Conservation (phyloP, 2,888 invertebrate species). For the Tinea trinotella region DNA sequence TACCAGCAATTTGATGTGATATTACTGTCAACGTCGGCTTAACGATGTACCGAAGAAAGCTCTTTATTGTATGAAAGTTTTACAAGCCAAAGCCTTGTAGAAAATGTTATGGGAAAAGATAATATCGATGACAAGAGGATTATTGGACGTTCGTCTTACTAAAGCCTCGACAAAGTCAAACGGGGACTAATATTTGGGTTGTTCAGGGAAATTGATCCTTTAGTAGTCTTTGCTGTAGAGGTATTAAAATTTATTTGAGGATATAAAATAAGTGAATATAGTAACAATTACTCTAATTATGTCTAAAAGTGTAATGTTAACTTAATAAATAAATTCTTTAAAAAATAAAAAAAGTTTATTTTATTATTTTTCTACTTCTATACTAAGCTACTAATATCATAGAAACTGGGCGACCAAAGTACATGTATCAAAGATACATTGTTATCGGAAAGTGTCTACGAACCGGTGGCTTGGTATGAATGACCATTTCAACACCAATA, state of each 20-base stretch:
- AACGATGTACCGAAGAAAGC: slow-evolving; percentile 15
- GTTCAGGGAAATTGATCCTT: not conserved
- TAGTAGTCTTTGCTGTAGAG: not conserved
- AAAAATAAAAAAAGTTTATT: too few relatives aligned
- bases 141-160: not conserved
- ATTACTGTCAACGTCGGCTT: slow-evolving; percentile 17
- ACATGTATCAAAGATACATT: too few relatives aligned
- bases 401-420: too few relatives aligned
- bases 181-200: too few relatives aligned
- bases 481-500: too few relatives aligned
- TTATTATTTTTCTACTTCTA: too few relatives aligned
- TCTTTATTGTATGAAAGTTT: slow-evolving; percentile 9
- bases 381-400: too few relatives aligned
- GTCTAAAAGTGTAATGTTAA: too few relatives aligned
- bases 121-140: slow-evolving; percentile 7
- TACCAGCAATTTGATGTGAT: slow-evolving; percentile 12
- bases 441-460: too few relatives aligned
- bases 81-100: not conserved
- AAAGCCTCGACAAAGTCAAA: not conserved
- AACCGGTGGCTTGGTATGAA: too few relatives aligned
- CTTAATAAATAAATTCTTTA: too few relatives aligned
- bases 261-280: not conserved
- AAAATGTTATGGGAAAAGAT: slow-evolving; percentile 12
- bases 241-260: not conserved
- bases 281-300: too few relatives aligned